Conservation (phyloP, 1,140 invertebrate species). For the Probaryconus sp. region DNA sequence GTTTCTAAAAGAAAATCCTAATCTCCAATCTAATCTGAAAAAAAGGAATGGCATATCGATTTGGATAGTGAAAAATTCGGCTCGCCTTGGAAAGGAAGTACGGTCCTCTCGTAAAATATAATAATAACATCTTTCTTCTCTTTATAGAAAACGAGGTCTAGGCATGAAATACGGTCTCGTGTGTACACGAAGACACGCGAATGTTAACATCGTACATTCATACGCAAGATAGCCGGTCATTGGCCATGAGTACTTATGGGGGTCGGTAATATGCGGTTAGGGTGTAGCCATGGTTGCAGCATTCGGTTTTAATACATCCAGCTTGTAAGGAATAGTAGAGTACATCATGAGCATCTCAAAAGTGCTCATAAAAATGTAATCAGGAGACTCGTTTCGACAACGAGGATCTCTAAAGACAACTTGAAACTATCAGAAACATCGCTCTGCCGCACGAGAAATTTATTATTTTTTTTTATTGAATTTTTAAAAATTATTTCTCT, state of each 20-base stretch:
- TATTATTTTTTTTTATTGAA: too few species aligned
- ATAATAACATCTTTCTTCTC: slow-evolving; percentile 52
- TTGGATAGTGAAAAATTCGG: slow-evolving; percentile 47
- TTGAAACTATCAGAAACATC: slow-evolving; percentile 23
- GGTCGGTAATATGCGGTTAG: slow-evolving; percentile 57
- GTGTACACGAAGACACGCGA: slow-evolving; percentile 11
- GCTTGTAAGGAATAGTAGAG: slow-evolving; percentile 34
- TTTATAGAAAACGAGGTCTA: slow-evolving; percentile 51
- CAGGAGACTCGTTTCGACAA: slow-evolving; percentile 14
- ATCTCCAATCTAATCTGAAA: not conserved
- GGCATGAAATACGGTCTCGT: slow-evolving; percentile 39
- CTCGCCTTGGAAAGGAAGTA: slow-evolving; percentile 40
- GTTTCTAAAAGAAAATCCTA: too few species aligned
- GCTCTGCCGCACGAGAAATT: too few species aligned
- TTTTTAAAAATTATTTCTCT: too few species aligned
- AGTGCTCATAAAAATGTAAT: slow-evolving; percentile 59
- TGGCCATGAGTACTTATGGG: slow-evolving; percentile 58
- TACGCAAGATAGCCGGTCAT: slow-evolving; percentile 57
- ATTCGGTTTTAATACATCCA: slow-evolving; percentile 55
- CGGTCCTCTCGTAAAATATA: slow-evolving; percentile 49
- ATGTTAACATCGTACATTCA: slow-evolving; percentile 26
- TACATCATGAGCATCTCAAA: slow-evolving; percentile 45
- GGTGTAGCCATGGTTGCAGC: slow-evolving; percentile 62
- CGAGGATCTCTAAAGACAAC: slow-evolving; percentile 41
- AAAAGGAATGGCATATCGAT: slow-evolving; percentile 46